Percentiles rank a stretch among this genome's conserved stretches.
Conservation (phyloP, 2,113 vertebrate species). For the Clinocottus analis region DNA sequence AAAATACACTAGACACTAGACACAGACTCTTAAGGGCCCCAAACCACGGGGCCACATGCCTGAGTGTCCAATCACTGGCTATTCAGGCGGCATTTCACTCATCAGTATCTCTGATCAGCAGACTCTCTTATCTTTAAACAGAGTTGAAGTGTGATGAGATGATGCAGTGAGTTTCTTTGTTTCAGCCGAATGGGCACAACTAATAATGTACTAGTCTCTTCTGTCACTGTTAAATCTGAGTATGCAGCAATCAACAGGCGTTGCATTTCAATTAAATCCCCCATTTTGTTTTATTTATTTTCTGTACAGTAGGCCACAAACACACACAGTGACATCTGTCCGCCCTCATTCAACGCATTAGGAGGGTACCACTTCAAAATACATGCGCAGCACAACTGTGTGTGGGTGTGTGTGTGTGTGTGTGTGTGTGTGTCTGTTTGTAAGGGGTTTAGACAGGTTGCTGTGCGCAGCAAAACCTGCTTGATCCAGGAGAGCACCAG, state of each 20-base stretch:
- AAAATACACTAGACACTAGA: background rate
- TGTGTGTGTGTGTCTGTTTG: too few relatives aligned
- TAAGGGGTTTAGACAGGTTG: slow-evolving; percentile 52
- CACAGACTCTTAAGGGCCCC: background rate
- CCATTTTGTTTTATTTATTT: background rate
- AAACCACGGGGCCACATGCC: background rate
- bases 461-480: slow-evolving; percentile 49
- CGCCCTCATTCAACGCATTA: slow-evolving; percentile 27
- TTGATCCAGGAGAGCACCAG: slow-evolving; percentile 54
- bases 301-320: background rate
- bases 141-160: slow-evolving; percentile 12
- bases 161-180: slow-evolving; percentile 16
- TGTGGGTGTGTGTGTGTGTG: slow-evolving; percentile 35
- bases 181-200: too few relatives aligned
- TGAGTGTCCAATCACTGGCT: slow-evolving; percentile 7
- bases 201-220: background rate
- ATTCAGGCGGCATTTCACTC: background rate
- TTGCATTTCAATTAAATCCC: slow-evolving; percentile 33
- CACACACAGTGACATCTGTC: slow-evolving; percentile 37
- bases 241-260: slow-evolving; percentile 17
- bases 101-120: slow-evolving; percentile 12
- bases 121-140: too few relatives aligned
- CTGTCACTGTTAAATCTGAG: slow-evolving; percentile 13
- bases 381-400: background rate
- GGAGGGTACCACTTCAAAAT: slow-evolving; percentile 48